Percentiles rank a stretch among this genome's conserved stretches.
These are phyloP conservation scores for Notothenia coriiceps DNA, from an alignment of 2,113 vertebrate species.

Conservation along the genomic window DNA sequence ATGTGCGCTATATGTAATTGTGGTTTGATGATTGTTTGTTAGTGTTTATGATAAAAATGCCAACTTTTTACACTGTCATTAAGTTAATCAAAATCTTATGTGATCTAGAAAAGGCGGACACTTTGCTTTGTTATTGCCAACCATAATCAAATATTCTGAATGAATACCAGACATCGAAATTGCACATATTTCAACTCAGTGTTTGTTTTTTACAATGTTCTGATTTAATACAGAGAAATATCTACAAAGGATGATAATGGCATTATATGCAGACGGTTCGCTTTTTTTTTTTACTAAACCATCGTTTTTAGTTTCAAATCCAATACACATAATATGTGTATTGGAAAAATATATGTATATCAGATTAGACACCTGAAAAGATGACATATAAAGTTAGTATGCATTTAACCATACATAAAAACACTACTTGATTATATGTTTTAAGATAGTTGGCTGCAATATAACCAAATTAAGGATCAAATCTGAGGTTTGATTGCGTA, in stretches of 20 bases:
- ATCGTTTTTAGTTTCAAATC: not conserved
- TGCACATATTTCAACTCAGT: slow-evolving; percentile 30
- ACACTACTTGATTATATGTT: too few species aligned
- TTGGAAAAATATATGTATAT: too few species aligned
- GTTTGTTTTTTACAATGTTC: slow-evolving; percentile 25
- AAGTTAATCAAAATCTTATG: slow-evolving; percentile 64
- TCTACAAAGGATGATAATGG: not conserved
- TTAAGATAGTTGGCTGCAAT: too few species aligned
- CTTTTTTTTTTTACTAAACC: not conserved
- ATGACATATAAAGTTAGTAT: not conserved
- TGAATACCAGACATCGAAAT: slow-evolving; percentile 47
- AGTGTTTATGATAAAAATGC: slow-evolving; percentile 58
- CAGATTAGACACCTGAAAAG: not conserved
- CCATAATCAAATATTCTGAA: slow-evolving; percentile 46
- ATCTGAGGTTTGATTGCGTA: not conserved
- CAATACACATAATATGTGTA: not conserved
- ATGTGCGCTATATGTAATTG: slow-evolving; percentile 58
- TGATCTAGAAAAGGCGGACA: slow-evolving; percentile 31
- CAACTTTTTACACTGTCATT: slow-evolving; percentile 66
- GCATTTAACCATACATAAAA: not conserved
- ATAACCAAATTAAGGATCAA: too few species aligned
- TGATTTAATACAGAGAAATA: not conserved
- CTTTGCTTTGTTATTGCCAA: slow-evolving; percentile 45
- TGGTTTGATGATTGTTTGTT: slow-evolving; percentile 57
- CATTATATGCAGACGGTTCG: not conserved